Evolutionary conservation across 2,888 invertebrate species (phyloP).

Genomic region (Drosophila tripunctata): DNA sequence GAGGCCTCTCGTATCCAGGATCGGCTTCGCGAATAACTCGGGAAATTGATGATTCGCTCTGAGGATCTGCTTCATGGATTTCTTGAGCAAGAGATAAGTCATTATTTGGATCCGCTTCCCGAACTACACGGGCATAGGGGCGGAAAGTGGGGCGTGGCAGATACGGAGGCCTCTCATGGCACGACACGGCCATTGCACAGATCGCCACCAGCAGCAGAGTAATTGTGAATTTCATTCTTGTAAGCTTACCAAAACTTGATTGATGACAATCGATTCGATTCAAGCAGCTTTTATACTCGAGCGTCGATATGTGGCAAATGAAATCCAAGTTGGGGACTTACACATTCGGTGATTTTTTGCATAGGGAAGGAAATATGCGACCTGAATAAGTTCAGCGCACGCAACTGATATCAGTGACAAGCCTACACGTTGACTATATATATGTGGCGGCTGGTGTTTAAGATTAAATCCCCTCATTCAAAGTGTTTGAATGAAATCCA

Average conservation of each 20-base stretch:
- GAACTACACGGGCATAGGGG: background rate
- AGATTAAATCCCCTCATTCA: background rate
- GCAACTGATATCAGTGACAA: no score
- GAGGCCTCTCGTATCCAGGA: slow-evolving; percentile 13
- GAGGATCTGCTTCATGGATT: background rate
- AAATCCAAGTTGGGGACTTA: background rate
- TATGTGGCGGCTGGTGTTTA: no score
- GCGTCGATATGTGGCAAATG: no score
- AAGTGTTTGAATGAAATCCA: no score
- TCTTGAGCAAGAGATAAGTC: background rate
- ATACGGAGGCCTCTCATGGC: slow-evolving; percentile 19
- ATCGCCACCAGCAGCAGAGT: slow-evolving; percentile 20
- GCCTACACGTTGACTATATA: no score
- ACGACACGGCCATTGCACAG: slow-evolving; percentile 21
- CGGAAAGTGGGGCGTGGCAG: slow-evolving; percentile 13
- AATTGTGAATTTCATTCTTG: slow-evolving; percentile 36
- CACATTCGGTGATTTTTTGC: background rate
- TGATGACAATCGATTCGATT: slow-evolving; percentile 14
- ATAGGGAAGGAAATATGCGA: background rate
- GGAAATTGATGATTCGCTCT: background rate
- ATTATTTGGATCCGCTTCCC: background rate
- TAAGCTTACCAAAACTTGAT: slow-evolving; percentile 7
- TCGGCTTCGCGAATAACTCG: slow-evolving; percentile 12
- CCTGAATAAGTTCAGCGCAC: no score
- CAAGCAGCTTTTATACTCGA: slow-evolving; percentile 24